A percentile compares a stretch with the other conserved stretches of the same genome.
Conservation (phyloP, 1,140 invertebrate species). For the Notospermus geniculatus region DNA sequence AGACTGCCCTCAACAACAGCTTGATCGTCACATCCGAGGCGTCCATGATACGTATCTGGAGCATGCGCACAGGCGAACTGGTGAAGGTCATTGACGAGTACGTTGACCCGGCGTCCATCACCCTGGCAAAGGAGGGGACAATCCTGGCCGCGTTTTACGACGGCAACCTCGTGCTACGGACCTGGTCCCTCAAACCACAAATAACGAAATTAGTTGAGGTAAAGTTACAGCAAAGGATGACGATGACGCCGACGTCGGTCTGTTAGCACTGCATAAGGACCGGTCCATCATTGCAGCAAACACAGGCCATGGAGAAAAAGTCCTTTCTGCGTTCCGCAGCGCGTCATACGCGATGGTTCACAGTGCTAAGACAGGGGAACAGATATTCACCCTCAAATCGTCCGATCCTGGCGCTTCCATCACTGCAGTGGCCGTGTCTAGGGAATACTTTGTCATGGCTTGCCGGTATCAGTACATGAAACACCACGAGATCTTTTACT, state of each 20-base stretch:
- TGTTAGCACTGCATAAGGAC: conserved; percentile 34
- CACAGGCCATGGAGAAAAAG: conserved; percentile 32
- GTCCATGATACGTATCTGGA: conserved; percentile 43
- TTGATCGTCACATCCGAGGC: conserved; percentile 40
- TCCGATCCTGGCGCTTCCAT: conserved; percentile 40
- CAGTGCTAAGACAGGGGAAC: conserved; percentile 39
- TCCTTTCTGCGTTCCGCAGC: conserved; percentile 44
- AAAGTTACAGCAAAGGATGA: conserved; percentile 23
- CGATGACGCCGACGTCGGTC: conserved; percentile 18
- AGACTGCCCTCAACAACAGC: conserved; percentile 33
- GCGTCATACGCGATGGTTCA: conserved; percentile 36
- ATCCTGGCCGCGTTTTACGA: conserved; percentile 45
- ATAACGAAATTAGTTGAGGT: conserved; percentile 30
- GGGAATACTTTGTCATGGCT: conserved; percentile 47
- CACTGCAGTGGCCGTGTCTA: conserved; percentile 37
- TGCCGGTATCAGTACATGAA: conserved; percentile 44
- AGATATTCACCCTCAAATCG: conserved; percentile 40
- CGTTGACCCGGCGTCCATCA: conserved; percentile 42
- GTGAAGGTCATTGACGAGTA: conserved; percentile 33
- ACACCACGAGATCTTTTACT: conserved; percentile 39
- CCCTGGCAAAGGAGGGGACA: conserved; percentile 37
- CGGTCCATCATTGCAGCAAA: conserved; percentile 36
- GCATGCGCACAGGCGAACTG: conserved; percentile 30
- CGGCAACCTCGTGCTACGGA: conserved; percentile 42
- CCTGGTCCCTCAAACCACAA: conserved; percentile 39